phyloP scores from a whole-genome alignment of 2,113 vertebrate species.

The Gorsachius goisagi region DNA sequence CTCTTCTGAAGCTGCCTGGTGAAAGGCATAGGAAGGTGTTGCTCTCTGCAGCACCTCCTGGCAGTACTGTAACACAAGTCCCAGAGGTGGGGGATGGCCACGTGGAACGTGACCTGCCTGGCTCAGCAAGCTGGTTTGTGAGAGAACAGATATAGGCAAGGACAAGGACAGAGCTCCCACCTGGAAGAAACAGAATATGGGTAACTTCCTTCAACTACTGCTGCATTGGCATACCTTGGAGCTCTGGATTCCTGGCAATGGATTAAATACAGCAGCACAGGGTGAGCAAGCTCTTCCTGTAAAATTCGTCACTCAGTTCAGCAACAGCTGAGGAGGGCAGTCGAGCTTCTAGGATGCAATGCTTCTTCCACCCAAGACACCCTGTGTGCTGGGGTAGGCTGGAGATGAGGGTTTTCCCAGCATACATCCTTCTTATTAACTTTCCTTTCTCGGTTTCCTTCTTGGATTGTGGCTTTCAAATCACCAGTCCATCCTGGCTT shows the following conservation, averaged over 20 bases:
- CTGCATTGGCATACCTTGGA: not conserved
- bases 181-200: not conserved
- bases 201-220: not conserved
- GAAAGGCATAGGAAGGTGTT: not conserved
- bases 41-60: not conserved
- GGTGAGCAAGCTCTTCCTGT: not conserved
- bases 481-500: not conserved
- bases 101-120: not conserved
- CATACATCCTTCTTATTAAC: not conserved
- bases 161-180: not conserved
- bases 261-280: not conserved
- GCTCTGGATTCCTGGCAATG: not conserved
- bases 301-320: not conserved
- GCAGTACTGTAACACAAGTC: not conserved
- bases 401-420: not conserved
- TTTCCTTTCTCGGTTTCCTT: not conserved
- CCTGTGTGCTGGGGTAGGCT: not conserved
- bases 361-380: not conserved
- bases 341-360: not conserved
- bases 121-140: not conserved
- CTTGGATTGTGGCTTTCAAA: not conserved
- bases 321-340: not conserved
- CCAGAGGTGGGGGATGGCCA: not conserved
- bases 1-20: not conserved
- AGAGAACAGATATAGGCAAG: not conserved